Percentiles rank a stretch among this genome's conserved stretches.
Evolutionary conservation across 2,113 vertebrate genomes (phyloP).

Genomic region (Halichoerus grypus): DNA sequence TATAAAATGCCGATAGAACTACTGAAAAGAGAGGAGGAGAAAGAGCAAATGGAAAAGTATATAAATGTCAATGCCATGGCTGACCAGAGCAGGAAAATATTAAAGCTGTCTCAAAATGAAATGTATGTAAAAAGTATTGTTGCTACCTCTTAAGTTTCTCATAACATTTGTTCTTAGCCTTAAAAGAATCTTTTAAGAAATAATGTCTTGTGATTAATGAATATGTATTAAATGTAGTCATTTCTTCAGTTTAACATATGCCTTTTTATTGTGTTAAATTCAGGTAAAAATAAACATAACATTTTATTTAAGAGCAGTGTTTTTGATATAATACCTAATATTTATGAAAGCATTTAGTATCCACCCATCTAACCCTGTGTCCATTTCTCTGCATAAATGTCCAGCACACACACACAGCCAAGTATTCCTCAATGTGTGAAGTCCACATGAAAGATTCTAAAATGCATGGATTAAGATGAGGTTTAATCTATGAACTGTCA

Average conservation of each 20-base stretch:
- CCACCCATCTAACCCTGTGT: not conserved
- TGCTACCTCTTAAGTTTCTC: not conserved
- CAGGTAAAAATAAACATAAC: not conserved
- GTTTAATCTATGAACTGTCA: not conserved
- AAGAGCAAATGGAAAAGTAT: not conserved
- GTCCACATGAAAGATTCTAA: not conserved
- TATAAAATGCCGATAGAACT: not conserved
- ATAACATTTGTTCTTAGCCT: not conserved
- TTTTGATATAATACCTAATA: not conserved
- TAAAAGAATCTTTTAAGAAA: not conserved
- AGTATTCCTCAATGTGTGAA: not conserved
- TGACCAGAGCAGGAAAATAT: not conserved
- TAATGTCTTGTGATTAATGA: not conserved
- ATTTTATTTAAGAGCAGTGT: not conserved
- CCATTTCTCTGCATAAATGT: not conserved
- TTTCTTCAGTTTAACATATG: not conserved
- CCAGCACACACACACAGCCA: not conserved
- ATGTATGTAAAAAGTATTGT: not conserved
- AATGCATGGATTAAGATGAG: not conserved
- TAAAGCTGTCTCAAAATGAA: not conserved
- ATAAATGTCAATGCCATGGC: not conserved
- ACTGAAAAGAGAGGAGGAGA: not conserved
- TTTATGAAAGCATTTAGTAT: not conserved
- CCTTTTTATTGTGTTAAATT: not conserved
- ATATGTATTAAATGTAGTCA: not conserved